Evolutionary conservation across 2,113 vertebrate genomes (phyloP).

Genomic region (Pampusana beccarii): DNA sequence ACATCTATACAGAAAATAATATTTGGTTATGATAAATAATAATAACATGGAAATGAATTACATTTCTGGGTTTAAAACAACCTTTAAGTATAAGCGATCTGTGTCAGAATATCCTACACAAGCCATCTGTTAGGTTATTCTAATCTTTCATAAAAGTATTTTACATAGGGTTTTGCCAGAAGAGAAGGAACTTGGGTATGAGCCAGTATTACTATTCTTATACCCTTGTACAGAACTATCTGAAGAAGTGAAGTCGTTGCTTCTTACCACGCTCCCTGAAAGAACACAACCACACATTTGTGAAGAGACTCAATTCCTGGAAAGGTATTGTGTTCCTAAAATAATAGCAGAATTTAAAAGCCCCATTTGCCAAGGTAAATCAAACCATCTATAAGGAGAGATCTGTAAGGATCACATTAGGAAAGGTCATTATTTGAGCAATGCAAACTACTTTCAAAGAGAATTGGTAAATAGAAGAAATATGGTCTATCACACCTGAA

Average conservation of each 20-base stretch:
- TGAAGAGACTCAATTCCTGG: neutral
- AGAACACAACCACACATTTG: neutral
- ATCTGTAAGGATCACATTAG: neutral
- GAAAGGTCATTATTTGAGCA: neutral
- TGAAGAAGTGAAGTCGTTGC: neutral
- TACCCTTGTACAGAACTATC: neutral
- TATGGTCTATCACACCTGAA: neutral
- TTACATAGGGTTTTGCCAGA: constrained; percentile 27
- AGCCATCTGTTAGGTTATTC: constrained; percentile 61
- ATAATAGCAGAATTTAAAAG: neutral
- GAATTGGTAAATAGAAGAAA: neutral
- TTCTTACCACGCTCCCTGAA: neutral
- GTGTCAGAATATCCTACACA: constrained; percentile 55
- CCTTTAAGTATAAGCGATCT: constrained; percentile 24
- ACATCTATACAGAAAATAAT: neutral
- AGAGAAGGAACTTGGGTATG: constrained; percentile 21
- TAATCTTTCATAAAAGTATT: constrained; percentile 25
- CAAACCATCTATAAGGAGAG: neutral
- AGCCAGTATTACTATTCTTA: constrained; percentile 14
- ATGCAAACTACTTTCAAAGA: neutral
- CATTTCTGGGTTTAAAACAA: constrained; percentile 34
- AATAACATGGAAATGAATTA: neutral
- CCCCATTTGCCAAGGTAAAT: neutral
- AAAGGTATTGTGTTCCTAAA: neutral
- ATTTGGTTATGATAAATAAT: constrained; percentile 14